Percentiles rank a stretch among this genome's conserved stretches.
These are phyloP conservation scores for Oscheius sp. DNA, from an alignment of 2,888 invertebrate genomes.

Conservation along the genomic window DNA sequence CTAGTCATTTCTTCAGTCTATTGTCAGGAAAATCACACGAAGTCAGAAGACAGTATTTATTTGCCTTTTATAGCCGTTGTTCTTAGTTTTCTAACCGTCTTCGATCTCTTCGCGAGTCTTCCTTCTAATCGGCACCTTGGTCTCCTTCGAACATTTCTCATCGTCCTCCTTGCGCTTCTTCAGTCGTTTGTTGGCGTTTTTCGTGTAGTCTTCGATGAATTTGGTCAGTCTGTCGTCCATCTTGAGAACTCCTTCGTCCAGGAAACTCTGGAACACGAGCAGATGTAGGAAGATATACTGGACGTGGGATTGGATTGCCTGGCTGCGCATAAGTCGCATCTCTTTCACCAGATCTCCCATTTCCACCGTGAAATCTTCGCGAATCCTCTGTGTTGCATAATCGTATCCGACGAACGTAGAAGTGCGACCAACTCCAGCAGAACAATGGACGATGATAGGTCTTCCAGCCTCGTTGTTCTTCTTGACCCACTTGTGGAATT, in stretches of 20 bases:
- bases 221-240: constrained; percentile 1
- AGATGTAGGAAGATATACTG: constrained; percentile 56
- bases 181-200: too few species aligned
- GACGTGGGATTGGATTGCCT: constrained; percentile 50
- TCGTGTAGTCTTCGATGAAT: constrained; percentile 1
- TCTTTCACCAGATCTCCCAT: constrained; percentile 51
- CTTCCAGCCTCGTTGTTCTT: constrained; percentile 41
- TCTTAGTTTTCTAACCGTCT: too few species aligned
- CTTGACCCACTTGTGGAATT: constrained; percentile 54
- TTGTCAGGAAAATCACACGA: too few species aligned
- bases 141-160: too few species aligned
- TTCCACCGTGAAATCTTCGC: constrained; percentile 43
- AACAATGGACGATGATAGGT: constrained; percentile 61
- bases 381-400: constrained; percentile 45
- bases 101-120: too few species aligned
- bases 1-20: too few species aligned
- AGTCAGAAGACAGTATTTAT: too few species aligned
- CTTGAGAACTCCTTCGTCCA: too few species aligned
- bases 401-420: constrained; percentile 60
- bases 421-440: constrained; percentile 62
- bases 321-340: constrained; percentile 39
- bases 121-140: too few species aligned
- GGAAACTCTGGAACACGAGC: constrained; percentile 34
- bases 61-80: too few species aligned
- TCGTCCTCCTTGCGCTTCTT: too few species aligned